Evolutionary conservation across 2,888 invertebrate species (phyloP), one percentile per base, ranked within the genome.

Genomic region (Andrena camellia): DNA sequence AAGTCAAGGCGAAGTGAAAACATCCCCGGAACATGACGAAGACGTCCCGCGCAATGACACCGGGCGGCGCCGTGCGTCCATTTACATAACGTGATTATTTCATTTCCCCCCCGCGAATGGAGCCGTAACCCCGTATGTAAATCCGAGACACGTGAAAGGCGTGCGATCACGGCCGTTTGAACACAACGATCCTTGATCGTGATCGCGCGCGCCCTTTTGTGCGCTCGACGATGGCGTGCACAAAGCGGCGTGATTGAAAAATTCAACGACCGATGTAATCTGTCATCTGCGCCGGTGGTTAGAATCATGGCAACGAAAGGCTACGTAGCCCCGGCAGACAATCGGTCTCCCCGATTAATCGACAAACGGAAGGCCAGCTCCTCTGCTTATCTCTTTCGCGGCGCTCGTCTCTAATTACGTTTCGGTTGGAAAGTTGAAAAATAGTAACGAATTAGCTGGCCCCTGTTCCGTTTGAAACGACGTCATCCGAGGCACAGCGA

Each of bases 71-170:
- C 73, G 20, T 50, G 68, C 71, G 83, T 76, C 80, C 86, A 90
- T 90, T 90, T 90, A 83, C 89, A 90, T 91, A 90, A 90, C 90
- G 87, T 88, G 90, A 91, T 90, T 89, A 90, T 91, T 90, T 90
- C 87, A 83, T 88, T 90, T 87, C 85, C 69, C 79, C 79, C 84
- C 33, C 57, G 68, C 82, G 83, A 81, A 86, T 84, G 81, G 76
- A 84, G 84, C 78, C 81, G 84, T 89, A 88, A 88, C 88, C 85
- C 87, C 64, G 52, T 85, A 90, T 90, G 90, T 75, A 90, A 90
- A 90, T 90, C 74, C 63, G 80, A 54, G 88, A 76, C 83, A 73
- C 82, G 90, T 85, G 89, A 88, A 87, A 90, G 88, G 86, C 88
- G 88, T 84, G 85, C 88, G 90, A 86, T 90, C 88, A 42, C 66